Evolutionary conservation across 2,113 vertebrate genomes (phyloP).

Genomic region (Ursus arctos): DNA sequence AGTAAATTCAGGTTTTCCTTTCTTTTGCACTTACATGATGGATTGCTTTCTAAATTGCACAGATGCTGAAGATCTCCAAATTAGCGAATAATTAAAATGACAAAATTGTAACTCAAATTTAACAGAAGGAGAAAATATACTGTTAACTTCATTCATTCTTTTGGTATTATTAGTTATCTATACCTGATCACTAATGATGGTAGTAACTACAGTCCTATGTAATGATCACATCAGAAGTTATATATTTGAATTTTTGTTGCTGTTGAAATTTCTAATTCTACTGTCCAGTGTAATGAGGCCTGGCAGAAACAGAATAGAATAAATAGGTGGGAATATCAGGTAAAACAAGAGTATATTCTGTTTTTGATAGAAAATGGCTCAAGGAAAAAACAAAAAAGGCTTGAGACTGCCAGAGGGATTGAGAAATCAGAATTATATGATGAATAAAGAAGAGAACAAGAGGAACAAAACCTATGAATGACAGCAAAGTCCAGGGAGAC

Average conservation of each 20-base stretch:
- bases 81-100: neutral
- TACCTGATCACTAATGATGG: neutral
- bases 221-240: neutral
- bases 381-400: neutral
- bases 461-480: neutral
- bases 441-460: neutral
- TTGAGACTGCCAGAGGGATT: neutral
- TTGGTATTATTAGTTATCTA: neutral
- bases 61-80: neutral
- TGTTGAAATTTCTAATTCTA: neutral
- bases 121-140: neutral
- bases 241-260: neutral
- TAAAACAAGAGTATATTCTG: neutral
- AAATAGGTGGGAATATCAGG: neutral
- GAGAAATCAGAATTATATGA: neutral
- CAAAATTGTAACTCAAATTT: neutral
- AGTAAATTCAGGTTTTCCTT: neutral
- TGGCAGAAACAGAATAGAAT: neutral
- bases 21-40: neutral
- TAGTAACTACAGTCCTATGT: neutral
- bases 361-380: neutral
- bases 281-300: neutral
- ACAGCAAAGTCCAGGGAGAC: neutral
- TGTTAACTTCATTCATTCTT: neutral
- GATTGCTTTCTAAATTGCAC: neutral